phyloP scores from a whole-genome alignment of 2,888 invertebrate genomes.

The Erebia aethiops region DNA sequence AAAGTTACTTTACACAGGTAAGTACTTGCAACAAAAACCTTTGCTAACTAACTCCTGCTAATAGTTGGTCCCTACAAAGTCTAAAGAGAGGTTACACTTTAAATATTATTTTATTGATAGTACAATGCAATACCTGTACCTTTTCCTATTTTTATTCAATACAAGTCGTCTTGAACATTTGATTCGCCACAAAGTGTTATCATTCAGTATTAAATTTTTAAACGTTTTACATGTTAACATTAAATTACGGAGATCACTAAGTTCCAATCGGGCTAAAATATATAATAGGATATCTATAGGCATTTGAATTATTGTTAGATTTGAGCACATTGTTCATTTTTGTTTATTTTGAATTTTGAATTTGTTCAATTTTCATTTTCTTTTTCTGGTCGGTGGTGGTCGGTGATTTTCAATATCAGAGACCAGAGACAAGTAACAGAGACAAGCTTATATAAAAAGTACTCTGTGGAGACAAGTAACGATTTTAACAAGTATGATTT shows the following conservation, averaged over 20 bases:
- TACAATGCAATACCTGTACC: slow-evolving; percentile 1
- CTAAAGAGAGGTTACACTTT: neutral
- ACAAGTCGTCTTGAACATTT: slow-evolving; percentile 49
- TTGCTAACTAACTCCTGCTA: too few relatives aligned
- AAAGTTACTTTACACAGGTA: too few relatives aligned
- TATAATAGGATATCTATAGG: slow-evolving; percentile 64
- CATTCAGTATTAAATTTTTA: slow-evolving; percentile 54
- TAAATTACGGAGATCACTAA: slow-evolving; percentile 60
- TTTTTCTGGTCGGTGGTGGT: too few relatives aligned
- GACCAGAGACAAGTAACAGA: too few relatives aligned
- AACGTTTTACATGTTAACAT: slow-evolving; percentile 66
- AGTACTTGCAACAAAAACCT: too few relatives aligned
- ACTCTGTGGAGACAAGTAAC: too few relatives aligned
- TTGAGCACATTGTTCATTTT: slow-evolving; percentile 40
- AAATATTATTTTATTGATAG: neutral
- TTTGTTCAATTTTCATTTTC: neutral
- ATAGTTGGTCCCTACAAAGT: too few relatives aligned
- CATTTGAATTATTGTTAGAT: slow-evolving; percentile 46
- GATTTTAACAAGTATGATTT: too few relatives aligned
- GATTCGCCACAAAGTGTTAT: slow-evolving; percentile 64
- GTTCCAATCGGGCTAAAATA: slow-evolving; percentile 56
- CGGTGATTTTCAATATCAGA: too few relatives aligned
- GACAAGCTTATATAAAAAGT: too few relatives aligned
- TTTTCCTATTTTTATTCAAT: slow-evolving; percentile 44
- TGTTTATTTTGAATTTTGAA: neutral